Percentiles rank a stretch among this genome's conserved stretches.
These are phyloP conservation scores for Jacana jacana DNA, from an alignment of 2,113 vertebrate genomes.

Conservation along the genomic window DNA sequence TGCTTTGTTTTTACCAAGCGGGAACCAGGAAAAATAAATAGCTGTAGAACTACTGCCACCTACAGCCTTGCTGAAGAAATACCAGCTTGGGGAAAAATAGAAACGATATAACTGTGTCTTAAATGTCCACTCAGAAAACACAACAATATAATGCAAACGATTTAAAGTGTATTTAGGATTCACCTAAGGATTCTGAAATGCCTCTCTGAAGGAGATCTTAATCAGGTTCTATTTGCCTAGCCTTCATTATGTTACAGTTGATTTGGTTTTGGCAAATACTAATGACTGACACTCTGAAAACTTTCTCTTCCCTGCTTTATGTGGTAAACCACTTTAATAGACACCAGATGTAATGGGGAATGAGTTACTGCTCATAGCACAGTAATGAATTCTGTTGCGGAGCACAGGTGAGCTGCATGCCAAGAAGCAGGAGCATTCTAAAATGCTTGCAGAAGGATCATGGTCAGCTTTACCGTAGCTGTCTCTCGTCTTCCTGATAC, in stretches of 20 bases:
- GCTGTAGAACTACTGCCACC: conserved; percentile 49
- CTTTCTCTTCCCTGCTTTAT: not conserved
- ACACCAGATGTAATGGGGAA: not conserved
- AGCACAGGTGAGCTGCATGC: not conserved
- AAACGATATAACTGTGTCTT: not conserved
- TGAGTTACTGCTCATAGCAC: not conserved
- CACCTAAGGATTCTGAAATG: not conserved
- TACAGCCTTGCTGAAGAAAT: not conserved
- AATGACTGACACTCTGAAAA: not conserved
- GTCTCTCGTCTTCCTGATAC: not conserved
- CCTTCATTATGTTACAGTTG: not conserved
- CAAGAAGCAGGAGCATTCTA: not conserved
- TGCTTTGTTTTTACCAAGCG: not conserved
- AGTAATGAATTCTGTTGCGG: not conserved
- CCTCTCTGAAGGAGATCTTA: not conserved
- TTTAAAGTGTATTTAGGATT: not conserved
- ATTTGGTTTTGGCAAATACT: not conserved
- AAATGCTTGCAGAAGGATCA: not conserved
- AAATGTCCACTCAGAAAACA: not conserved
- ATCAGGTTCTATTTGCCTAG: not conserved
- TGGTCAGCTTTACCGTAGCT: not conserved
- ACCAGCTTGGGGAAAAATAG: not conserved
- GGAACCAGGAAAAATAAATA: not conserved
- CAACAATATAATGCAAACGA: not conserved
- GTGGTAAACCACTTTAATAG: not conserved